Base-by-base conservation (phyloP, 2,888 invertebrate species). In the Melanargia galathea region DNA sequence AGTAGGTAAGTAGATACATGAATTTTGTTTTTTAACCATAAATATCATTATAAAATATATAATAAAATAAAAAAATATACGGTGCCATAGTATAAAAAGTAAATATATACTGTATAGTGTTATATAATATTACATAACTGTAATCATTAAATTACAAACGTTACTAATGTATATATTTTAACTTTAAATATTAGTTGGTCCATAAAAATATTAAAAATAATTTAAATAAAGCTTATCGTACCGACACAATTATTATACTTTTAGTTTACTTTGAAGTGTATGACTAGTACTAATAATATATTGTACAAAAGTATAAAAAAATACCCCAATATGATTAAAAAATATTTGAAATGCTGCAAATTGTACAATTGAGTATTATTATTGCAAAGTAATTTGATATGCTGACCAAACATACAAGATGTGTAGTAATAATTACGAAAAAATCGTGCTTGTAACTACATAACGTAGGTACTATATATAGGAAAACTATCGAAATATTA, bases 171-270 rank as follows among this genome's bases (percentile, higher is more conserved):
- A n/a, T n/a, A n/a, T n/a, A n/a, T n/a, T n/a, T n/a, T n/a, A n/a
- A n/a, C n/a, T n/a, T n/a, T n/a, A n/a, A n/a, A n/a, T n/a, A n/a
- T n/a, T n/a, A n/a, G 26, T 18, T 16, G 30, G 3, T 49, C 16
- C 8, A 49, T 38, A 38, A 38, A 38, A n/a, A 38, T 38, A n/a
- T n/a, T 51, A 26, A 49, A 48, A 49, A 26, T 49, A 49, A 49
- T 33, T 33, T 51, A 51, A 51, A 51, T 72, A 73, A 71, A 70
- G 59, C 73, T 70, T 68, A 63, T 57, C 54, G 56, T 68, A 70
- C 60, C 63, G 62, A 68, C 63, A 66, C 59, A 71, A 70, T 38
- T 18, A 8, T 1, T 6, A 8, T 61, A 30, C 51, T 35, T 46
- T 45, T 33, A 57, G 45, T 60, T 63, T 59, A 63, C 58, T 63